Evolutionary conservation across 2,888 invertebrate genomes (phyloP).

Genomic region (Ichneumon xanthorius): DNA sequence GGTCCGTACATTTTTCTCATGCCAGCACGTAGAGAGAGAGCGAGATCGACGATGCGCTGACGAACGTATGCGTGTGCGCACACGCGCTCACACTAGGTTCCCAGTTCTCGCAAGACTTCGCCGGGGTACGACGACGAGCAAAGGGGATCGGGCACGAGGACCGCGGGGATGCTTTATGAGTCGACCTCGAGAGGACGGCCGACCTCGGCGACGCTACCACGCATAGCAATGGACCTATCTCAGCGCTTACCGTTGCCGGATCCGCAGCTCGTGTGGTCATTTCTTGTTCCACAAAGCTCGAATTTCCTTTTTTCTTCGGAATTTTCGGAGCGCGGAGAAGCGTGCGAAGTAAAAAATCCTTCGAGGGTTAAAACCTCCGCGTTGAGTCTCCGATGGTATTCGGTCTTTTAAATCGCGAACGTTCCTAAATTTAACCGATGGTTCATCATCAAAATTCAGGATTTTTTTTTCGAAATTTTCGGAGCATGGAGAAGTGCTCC

Average conservation of each 20-base stretch:
- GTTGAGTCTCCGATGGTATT: too few species aligned
- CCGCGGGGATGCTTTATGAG: conserved; percentile 79
- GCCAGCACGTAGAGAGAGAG: conserved; percentile 72
- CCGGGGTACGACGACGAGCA: conserved; percentile 15
- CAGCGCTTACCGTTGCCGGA: conserved; percentile 48
- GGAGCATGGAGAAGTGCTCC: too few species aligned
- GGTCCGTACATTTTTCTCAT: conserved; percentile 74
- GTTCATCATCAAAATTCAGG: too few species aligned
- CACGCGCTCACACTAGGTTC: conserved; percentile 12
- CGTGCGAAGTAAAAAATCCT: background rate
- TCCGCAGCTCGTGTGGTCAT: conserved; percentile 57
- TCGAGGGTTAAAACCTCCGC: too few species aligned
- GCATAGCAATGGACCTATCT: conserved; percentile 79
- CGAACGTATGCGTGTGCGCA: conserved; percentile 25
- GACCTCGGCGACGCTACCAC: conserved; percentile 76
- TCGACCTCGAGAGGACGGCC: conserved; percentile 78
- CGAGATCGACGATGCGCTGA: conserved; percentile 34
- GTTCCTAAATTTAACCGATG: too few species aligned
- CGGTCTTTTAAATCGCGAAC: too few species aligned
- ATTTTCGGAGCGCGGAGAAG: background rate
- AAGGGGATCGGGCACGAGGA: conserved; percentile 53
- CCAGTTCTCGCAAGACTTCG: conserved; percentile 56
- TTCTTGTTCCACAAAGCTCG: background rate
- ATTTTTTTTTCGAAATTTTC: too few species aligned
- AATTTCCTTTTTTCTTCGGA: conserved; percentile 28